phyloP scores from a whole-genome alignment of 1,140 invertebrate genomes.

The Diabrotica virgifera region DNA sequence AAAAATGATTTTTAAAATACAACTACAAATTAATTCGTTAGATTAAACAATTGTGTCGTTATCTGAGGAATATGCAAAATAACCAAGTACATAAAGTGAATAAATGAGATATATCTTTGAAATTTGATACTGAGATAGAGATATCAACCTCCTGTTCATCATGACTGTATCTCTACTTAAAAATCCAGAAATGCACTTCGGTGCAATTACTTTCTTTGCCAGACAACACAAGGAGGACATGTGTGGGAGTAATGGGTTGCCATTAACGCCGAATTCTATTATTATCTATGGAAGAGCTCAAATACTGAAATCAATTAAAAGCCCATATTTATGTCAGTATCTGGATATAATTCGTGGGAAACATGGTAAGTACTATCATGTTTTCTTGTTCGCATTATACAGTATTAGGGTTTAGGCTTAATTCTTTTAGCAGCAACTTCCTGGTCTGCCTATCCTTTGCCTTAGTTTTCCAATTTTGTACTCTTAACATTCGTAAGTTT shows the following conservation, averaged over 20 bases:
- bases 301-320: conserved; percentile 73
- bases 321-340: conserved; percentile 83
- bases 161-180: conserved; percentile 31
- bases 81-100: too few species aligned
- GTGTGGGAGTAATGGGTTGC: conserved; percentile 93
- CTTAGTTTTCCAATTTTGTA: too few species aligned
- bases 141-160: too few species aligned
- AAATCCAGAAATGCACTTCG: conserved; percentile 57
- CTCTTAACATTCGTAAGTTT: too few species aligned
- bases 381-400: conserved; percentile 24
- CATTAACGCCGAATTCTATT: conserved; percentile 93
- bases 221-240: conserved; percentile 85
- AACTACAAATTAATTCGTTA: too few species aligned
- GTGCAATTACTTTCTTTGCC: conserved; percentile 87
- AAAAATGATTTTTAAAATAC: too few species aligned
- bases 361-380: conserved; percentile 67
- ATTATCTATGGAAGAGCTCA: conserved; percentile 89
- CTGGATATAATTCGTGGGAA: conserved; percentile 89
- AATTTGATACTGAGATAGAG: too few species aligned
- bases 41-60: too few species aligned
- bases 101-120: too few species aligned
- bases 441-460: too few species aligned
- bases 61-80: too few species aligned
- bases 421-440: too few species aligned
- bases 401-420: background rate